Base-by-base conservation (phyloP, 2,113 vertebrate genomes). In the Thermophis baileyi region DNA sequence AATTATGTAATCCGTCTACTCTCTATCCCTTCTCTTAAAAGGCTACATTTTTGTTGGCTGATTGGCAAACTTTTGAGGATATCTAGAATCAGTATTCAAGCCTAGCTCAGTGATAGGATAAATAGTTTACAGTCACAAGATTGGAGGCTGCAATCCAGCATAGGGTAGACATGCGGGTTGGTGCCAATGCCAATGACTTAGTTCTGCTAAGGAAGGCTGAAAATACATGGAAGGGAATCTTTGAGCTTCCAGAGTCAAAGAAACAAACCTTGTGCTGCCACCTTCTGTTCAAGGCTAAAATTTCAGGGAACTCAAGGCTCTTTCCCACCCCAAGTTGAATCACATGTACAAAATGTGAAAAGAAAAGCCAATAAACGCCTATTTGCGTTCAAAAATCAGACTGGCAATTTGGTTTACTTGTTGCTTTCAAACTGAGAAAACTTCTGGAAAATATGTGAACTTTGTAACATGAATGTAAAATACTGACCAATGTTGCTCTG, bases 401-500 rank as follows among this genome's bases (percentile, higher is more conserved):
- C 91, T 0, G 20, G 57, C 81, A 94, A 89, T 90, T 93, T 35
- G 25, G 20, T 92, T 50, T 81, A 93, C 57, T n/a, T 46, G 85
- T 25, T 81, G 24, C 24, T 94, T 3, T 0, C 8, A 91, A 35
- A 92, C 90, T 35, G 44, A 24, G 12, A 86, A 53, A 55, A n/a
- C 4, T 8, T 9, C 63, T 85, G 87, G 54, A 91, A 94, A 91
- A 90, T 18, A 50, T 94, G 90, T 40, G 49, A 95, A 93, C 92
- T 89, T 91, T 57, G 51, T 0, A 0, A 89, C 44, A 35, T 49
- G 89, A 89, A 49, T 24, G 4, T 60, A 20, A 87, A 88, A 88
- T n/a, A 30, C 6, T 90, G 46, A 57, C 22, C 46, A 46, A 57
- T 27, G 7, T 53, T 54, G 3, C 25, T 91, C 9, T 51, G 14